phyloP scores from a whole-genome alignment of 2,113 vertebrate genomes.

The Crotalus viridis region DNA sequence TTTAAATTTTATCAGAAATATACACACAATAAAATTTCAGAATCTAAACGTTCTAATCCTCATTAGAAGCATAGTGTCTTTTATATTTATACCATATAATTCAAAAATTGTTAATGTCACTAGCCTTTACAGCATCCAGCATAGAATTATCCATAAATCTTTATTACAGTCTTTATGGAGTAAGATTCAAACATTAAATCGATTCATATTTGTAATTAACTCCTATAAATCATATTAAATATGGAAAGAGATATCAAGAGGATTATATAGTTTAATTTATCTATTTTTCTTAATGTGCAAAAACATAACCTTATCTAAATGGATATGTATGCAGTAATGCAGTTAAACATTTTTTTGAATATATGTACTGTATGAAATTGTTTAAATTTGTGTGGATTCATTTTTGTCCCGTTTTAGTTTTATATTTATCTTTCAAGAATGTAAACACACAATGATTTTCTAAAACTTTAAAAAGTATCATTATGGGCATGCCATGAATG shows the following conservation, averaged over 20 bases:
- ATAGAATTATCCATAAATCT: not conserved
- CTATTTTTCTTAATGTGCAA: not conserved
- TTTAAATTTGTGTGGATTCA: too few species aligned
- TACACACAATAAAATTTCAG: not conserved
- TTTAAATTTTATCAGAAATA: not conserved
- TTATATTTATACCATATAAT: not conserved
- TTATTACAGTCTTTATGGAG: not conserved
- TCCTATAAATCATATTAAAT: not conserved
- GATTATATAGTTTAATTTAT: not conserved
- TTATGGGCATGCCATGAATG: not conserved
- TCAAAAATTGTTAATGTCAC: not conserved
- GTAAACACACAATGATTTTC: not conserved
- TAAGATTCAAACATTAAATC: not conserved
- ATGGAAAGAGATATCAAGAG: not conserved
- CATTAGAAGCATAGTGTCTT: not conserved
- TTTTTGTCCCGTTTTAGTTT: not conserved
- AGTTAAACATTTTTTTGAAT: not conserved
- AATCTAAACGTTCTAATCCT: not conserved
- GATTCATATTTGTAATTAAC: not conserved
- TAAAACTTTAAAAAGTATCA: not conserved
- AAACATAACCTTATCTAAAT: not conserved
- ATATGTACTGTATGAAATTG: not conserved
- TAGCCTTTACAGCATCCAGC: not conserved
- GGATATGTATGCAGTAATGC: not conserved
- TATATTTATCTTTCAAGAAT: not conserved